Percentiles rank a stretch among this genome's conserved stretches.
Conservation (phyloP, 2,888 invertebrate genomes). For the Hirtodrosophila trivittata region DNA sequence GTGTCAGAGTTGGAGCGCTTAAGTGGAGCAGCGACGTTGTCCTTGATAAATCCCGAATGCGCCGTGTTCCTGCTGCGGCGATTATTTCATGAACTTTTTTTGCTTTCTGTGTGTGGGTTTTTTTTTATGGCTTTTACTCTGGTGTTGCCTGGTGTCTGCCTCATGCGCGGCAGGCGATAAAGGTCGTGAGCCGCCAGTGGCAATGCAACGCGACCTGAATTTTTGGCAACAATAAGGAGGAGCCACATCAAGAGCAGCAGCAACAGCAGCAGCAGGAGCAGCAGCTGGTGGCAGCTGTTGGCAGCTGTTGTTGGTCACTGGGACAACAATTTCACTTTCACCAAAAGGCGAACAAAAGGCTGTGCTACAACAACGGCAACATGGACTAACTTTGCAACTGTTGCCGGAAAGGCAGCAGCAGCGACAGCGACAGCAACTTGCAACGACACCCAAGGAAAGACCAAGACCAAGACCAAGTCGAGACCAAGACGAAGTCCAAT, state of each 20-base stretch:
- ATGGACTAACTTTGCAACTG: slow-evolving; percentile 62
- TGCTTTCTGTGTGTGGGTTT: too few species aligned
- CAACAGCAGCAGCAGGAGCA: slow-evolving; percentile 3
- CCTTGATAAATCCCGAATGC: slow-evolving; percentile 32
- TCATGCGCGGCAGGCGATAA: slow-evolving; percentile 23
- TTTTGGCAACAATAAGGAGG: slow-evolving; percentile 32
- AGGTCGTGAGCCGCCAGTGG: slow-evolving; percentile 55
- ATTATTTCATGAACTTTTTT: slow-evolving; percentile 12
- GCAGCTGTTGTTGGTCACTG: slow-evolving; percentile 60
- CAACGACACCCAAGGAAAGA: background rate
- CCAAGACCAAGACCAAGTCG: slow-evolving; percentile 11
- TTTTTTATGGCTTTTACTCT: slow-evolving; percentile 3
- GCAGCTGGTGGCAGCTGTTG: slow-evolving; percentile 19
- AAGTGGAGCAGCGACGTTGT: slow-evolving; percentile 56
- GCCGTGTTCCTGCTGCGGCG: slow-evolving; percentile 20
- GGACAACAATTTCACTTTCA: slow-evolving; percentile 70
- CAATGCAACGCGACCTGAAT: slow-evolving; percentile 64
- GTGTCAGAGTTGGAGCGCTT: slow-evolving; percentile 24
- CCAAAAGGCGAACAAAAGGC: slow-evolving; percentile 42
- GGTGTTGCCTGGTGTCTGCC: slow-evolving; percentile 7
- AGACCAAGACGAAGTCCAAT: slow-evolving; percentile 18
- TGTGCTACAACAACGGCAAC: slow-evolving; percentile 17
- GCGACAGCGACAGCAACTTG: background rate
- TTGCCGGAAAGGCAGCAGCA: slow-evolving; percentile 35
- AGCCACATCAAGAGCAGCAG: slow-evolving; percentile 18